These are phyloP conservation scores for Drosophila sproati DNA, from an alignment of 1,140 invertebrate genomes.

Conservation along the genomic window DNA sequence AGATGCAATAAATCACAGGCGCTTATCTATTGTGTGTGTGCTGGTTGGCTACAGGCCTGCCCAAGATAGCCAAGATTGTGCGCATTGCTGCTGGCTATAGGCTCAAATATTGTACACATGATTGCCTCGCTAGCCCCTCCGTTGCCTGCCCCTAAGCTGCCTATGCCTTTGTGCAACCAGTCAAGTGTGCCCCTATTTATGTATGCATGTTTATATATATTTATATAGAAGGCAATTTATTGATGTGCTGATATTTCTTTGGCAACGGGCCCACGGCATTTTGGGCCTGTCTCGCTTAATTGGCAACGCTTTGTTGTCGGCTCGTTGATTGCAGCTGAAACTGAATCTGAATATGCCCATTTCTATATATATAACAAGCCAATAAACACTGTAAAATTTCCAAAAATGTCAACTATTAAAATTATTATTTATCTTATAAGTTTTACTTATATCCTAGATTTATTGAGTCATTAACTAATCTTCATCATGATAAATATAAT, in stretches of 20 bases:
- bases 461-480: not conserved
- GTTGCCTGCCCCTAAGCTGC: constrained; percentile 14
- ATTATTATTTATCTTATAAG: not conserved
- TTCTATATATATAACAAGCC: not conserved
- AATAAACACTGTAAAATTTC: not conserved
- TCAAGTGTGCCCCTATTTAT: not conserved
- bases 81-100: constrained; percentile 42
- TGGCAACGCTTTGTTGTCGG: constrained; percentile 18
- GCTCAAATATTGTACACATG: constrained; percentile 49
- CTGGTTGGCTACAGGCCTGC: constrained; percentile 15
- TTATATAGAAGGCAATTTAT: constrained; percentile 10
- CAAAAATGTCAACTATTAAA: not conserved
- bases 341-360: constrained; percentile 2
- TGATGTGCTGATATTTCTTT: constrained; percentile 37
- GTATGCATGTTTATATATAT: not conserved
- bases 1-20: constrained; percentile 72
- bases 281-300: constrained; percentile 26
- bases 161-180: constrained; percentile 19
- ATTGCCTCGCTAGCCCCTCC: constrained; percentile 21
- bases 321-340: constrained; percentile 6
- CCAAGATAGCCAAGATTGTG: constrained; percentile 35
- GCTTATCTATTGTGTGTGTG: constrained; percentile 58
- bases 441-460: not conserved
- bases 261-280: constrained; percentile 24
- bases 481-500: no score